phyloP scores from a whole-genome alignment of 2,113 vertebrate genomes.

The Neomonachus schauinslandi region DNA sequence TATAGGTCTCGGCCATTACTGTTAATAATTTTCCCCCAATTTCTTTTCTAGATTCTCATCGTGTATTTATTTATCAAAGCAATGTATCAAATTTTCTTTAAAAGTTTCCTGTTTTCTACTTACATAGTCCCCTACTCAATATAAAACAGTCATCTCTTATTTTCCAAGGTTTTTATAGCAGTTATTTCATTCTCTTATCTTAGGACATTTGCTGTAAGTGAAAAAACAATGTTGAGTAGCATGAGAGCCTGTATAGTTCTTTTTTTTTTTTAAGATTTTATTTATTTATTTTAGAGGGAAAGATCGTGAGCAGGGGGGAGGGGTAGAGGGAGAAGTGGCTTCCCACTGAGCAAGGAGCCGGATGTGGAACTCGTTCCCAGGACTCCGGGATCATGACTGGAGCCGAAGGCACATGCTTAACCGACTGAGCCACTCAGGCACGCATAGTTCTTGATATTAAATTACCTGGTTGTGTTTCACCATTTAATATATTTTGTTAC shows the following conservation, averaged over 20 bases:
- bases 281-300: no score
- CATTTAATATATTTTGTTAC: slow-evolving; percentile 8
- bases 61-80: slow-evolving; percentile 37
- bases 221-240: neutral
- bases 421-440: no score
- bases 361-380: no score
- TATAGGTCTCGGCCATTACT: neutral
- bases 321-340: no score
- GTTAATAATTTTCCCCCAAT: neutral
- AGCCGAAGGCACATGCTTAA: no score
- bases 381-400: no score
- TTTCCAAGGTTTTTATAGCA: neutral
- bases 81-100: neutral
- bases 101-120: neutral
- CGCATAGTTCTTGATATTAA: neutral
- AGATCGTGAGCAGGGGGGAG: no score
- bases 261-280: neutral
- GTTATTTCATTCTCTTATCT: neutral
- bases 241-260: neutral
- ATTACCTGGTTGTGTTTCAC: neutral
- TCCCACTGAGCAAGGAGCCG: no score
- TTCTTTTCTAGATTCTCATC: neutral
- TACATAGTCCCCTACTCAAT: neutral
- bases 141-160: neutral
- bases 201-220: neutral